These are phyloP conservation scores for Eristalis tenax DNA, from an alignment of 2,888 invertebrate genomes.

Conservation along the genomic window DNA sequence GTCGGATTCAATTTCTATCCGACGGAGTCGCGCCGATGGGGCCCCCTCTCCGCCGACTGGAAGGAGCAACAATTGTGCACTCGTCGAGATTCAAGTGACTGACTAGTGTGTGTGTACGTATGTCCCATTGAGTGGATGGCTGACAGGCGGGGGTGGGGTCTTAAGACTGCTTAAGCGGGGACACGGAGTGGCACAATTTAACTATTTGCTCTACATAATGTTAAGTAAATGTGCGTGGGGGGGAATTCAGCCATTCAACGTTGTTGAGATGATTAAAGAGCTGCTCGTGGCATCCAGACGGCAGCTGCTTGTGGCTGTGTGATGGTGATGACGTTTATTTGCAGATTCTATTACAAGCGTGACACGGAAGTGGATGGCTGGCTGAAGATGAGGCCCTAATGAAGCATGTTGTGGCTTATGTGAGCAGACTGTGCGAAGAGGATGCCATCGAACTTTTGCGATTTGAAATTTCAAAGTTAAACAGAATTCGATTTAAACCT, in stretches of 20 bases:
- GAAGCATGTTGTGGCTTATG: neutral
- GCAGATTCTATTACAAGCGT: neutral
- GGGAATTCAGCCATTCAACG: neutral
- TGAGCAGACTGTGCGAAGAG: neutral
- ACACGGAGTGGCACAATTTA: constrained; percentile 17
- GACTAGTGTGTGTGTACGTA: constrained; percentile 37
- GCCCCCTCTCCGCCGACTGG: neutral
- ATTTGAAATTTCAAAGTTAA: neutral
- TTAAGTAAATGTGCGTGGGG: constrained; percentile 32
- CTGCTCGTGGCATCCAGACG: neutral
- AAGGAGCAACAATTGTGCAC: constrained; percentile 17
- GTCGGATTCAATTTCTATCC: constrained; percentile 65
- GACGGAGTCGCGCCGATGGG: constrained; percentile 41
- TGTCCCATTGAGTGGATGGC: neutral
- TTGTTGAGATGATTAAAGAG: neutral
- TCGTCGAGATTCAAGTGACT: constrained; percentile 47
- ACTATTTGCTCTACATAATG: constrained; percentile 38
- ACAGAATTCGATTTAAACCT: neutral
- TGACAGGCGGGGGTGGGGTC: neutral
- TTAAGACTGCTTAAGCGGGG: constrained; percentile 5
- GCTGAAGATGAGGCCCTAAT: neutral
- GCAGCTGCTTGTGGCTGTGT: neutral
- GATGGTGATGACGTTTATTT: neutral
- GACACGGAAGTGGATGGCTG: neutral
- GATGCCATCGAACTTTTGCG: neutral